These are phyloP conservation scores for Lagorchestes hirsutus DNA, from an alignment of 2,797 vertebrate genomes.

Conservation along the genomic window DNA sequence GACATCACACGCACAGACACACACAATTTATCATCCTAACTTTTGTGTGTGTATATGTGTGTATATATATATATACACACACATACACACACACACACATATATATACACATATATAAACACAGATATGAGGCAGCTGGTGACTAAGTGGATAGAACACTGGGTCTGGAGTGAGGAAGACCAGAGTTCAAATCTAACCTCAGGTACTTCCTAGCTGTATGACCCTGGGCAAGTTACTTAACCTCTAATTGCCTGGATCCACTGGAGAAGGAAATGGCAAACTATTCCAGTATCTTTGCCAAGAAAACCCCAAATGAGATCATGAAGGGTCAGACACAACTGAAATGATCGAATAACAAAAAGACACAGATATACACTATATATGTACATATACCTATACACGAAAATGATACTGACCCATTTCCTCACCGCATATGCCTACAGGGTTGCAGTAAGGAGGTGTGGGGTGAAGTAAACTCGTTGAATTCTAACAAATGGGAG, in stretches of 20 bases:
- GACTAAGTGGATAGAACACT: neutral
- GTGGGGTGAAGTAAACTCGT: neutral
- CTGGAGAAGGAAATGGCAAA: neutral
- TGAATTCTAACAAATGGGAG: neutral
- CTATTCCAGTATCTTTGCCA: neutral
- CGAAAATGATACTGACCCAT: neutral
- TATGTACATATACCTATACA: neutral
- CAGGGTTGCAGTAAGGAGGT: neutral
- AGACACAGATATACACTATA: neutral
- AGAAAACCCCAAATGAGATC: neutral
- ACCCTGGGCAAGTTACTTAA: neutral
- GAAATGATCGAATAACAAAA: neutral
- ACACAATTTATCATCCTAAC: neutral
- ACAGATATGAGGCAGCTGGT: neutral
- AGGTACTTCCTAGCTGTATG: neutral
- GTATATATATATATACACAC: too few species aligned
- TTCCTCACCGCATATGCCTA: neutral
- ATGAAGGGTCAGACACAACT: neutral
- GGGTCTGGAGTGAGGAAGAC: neutral
- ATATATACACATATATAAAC: neutral
- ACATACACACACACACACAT: neutral
- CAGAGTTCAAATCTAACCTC: neutral
- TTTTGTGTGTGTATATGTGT: neutral
- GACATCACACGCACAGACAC: too few species aligned
- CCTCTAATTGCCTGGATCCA: neutral